phyloP scores from a whole-genome alignment of 2,888 invertebrate species.

The Bursaphelenchus okinawaensis region DNA sequence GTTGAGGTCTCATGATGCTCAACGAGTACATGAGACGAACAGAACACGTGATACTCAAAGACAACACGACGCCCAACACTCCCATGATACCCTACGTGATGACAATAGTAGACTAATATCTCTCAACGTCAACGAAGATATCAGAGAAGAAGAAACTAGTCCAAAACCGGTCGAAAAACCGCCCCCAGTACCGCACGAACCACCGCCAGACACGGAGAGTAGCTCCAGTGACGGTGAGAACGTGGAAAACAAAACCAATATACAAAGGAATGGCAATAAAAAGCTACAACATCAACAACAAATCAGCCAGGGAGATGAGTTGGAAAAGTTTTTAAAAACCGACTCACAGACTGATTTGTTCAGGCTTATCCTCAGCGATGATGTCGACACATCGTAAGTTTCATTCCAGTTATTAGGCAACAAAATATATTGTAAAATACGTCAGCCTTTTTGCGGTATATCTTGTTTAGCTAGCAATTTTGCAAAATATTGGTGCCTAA shows the following conservation, averaged over 20 bases:
- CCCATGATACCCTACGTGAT: not conserved
- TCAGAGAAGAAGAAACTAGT: not conserved
- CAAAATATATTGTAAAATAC: too few species aligned
- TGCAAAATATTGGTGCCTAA: not conserved
- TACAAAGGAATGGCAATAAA: not conserved
- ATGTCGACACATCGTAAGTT: conserved; percentile 52
- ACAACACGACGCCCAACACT: not conserved
- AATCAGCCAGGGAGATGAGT: not conserved
- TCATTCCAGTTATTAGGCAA: not conserved
- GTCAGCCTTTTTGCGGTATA: too few species aligned
- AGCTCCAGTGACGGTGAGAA: not conserved
- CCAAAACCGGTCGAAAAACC: not conserved
- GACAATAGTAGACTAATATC: not conserved
- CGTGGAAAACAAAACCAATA: not conserved
- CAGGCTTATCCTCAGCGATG: conserved; percentile 49
- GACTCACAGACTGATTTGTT: conserved; percentile 33
- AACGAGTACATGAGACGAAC: not conserved
- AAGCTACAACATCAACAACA: conserved; percentile 5
- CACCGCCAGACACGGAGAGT: conserved; percentile 16
- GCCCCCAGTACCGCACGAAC: conserved; percentile 10
- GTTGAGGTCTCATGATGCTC: not conserved
- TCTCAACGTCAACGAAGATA: not conserved
- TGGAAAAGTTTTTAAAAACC: not conserved
- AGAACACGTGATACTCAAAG: not conserved
- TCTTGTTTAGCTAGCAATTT: too few species aligned